Evolutionary conservation across 1,140 invertebrate genomes (phyloP), one percentile per base, ranked within the genome.

Genomic region (Drosophila serrata): DNA sequence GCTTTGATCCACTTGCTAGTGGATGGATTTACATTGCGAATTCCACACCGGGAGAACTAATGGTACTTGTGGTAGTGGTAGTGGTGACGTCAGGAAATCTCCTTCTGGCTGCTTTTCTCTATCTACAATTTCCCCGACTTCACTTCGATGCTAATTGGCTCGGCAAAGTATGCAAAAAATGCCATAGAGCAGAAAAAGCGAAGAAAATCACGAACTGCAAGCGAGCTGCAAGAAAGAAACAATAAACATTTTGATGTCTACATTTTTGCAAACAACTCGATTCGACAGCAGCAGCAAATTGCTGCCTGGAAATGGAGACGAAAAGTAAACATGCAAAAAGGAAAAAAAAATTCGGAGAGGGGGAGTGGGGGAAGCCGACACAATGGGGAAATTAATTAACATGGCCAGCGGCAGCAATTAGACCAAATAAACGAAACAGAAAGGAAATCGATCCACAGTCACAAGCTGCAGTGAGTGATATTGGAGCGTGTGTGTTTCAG

Each of bases 161-260:
- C 42, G 59, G 59, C 56, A 84, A 77, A 86, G 51, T 67, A 82
- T 79, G 84, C 70, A 60, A 76, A 75, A 61, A 82, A 68, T 72
- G 57, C 35, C 35, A 85, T 33, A 45, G 35, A 64, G 43, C 63
- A 84, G 40, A 80, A 82, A 85, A 85, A 72, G 64, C 49, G 48
- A 35, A 73, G 75, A 88, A 86, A 88, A 88, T 79, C 82, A 86
- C 82, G 84, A 88, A 82, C 79, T 27, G 43, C 42, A 24, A 35
- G 58, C 37, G 61, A 49, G 46, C 31, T 56, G 60, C 43, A 29
- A 33, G 37, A 63, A 42, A 82, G 58, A 49, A 77, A 73, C 42
- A 73, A 57, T 64, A 69, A 74, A 80, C 59, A 49, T 65, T 57
- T 74, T 42, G 56, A 57, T 55, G 67, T 56, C 62, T 84, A 63